Evolutionary conservation across 1,140 invertebrate species (phyloP).

Genomic region (Asobara japonica): DNA sequence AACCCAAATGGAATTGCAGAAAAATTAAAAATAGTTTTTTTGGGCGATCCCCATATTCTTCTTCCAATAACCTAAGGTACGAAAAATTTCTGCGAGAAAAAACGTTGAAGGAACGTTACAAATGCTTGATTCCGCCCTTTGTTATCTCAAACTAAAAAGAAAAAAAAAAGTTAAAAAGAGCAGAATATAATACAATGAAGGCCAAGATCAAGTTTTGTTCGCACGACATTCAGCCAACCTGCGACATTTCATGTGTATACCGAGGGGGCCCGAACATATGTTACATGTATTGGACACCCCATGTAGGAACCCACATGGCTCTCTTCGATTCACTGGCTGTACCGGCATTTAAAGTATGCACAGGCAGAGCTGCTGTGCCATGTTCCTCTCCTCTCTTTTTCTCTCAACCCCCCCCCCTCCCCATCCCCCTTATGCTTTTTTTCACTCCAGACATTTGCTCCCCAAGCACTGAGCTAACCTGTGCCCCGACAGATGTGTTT

Average conservation of each 20-base stretch:
- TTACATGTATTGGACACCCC: conserved; percentile 6
- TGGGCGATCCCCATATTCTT: too few relatives aligned
- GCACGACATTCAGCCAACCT: conserved; percentile 10
- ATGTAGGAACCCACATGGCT: conserved; percentile 8
- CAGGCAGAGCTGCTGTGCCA: conserved; percentile 7
- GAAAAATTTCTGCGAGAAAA: neutral
- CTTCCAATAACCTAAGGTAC: too few relatives aligned
- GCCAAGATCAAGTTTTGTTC: conserved; percentile 16
- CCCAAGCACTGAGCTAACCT: neutral
- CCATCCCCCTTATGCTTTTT: neutral
- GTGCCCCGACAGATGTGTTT: neutral
- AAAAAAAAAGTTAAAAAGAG: neutral
- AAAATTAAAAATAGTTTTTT: too few relatives aligned
- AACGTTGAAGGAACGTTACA: neutral
- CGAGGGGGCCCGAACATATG: conserved; percentile 3
- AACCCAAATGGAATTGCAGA: too few relatives aligned
- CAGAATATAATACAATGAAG: neutral
- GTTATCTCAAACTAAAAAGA: neutral
- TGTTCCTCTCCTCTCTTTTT: neutral
- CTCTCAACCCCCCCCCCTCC: neutral
- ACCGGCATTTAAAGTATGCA: conserved; percentile 9
- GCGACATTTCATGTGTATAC: conserved; percentile 14
- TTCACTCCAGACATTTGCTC: neutral
- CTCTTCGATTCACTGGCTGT: conserved; percentile 7
- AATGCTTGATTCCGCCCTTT: neutral